Base-by-base conservation (phyloP, 2,888 invertebrate species). In the Lycaena phlaeas region DNA sequence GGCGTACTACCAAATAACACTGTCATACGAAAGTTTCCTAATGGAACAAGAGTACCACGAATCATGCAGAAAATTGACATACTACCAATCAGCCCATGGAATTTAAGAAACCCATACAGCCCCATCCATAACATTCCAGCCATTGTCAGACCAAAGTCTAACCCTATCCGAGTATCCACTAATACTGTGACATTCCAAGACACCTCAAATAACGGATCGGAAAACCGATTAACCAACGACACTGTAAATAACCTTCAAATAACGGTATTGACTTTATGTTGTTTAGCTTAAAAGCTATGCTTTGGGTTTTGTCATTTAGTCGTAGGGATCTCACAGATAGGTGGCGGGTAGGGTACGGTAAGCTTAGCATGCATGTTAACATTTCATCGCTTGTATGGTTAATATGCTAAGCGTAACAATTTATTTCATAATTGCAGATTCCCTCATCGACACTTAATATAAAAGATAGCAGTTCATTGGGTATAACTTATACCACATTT, bases 1-100 rank as follows among this genome's bases (percentile, higher is more conserved):
- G 92, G 92, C 67, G 87, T 92, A 60, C 89, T 89, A 69, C 92
- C 92, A 53, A 91, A 92, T 84, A 92, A 92, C 76, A 91, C 90
- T 68, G 84, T 92, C 69, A 89, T 92, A 67, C 89, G 90, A 78
- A 92, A 90, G 81, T 92, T 90, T 68, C 92, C 92, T 51, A 92
- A 93, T 62, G 92, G 92, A 70, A 92, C 92, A 66, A 81, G 90
- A 73, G 89, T 92, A 71, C 91, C 92, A 73, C 90, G 90, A 64
- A 68, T 82, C 63, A 78, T 76, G 68, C 81, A 82, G 74, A 81
- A 81, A 73, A 85, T 86, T 77, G 87, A 87, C 72, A 71, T 87
- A 75, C 76, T 86, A 72, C 81, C 87, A 77, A 86, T 87, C 65
- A 86, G 87, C 60, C 87, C 87, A 66, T 79, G 78, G 79, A 86